Conservation (phyloP, 2,888 invertebrate species). For the Papilio elwesi region DNA sequence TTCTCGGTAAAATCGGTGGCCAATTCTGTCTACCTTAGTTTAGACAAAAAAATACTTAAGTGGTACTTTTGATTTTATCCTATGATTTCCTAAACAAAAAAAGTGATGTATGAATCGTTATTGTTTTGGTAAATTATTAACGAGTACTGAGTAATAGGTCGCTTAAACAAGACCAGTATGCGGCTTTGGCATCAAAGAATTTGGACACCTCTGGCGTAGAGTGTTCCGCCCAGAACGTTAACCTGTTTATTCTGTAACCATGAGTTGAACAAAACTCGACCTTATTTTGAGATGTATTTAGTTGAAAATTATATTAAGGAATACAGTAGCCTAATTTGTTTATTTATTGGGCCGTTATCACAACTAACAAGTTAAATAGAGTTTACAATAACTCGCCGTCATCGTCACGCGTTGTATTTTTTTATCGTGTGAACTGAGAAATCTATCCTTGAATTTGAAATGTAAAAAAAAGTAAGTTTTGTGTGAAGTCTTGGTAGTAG, state of each 20-base stretch:
- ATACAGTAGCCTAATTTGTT: background rate
- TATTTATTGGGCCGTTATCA: slow-evolving; percentile 12
- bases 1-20: no score
- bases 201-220: slow-evolving; percentile 2
- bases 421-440: slow-evolving; percentile 5
- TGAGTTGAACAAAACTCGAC: background rate
- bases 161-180: background rate
- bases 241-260: slow-evolving; percentile 14
- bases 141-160: background rate
- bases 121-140: background rate
- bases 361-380: slow-evolving; percentile 15
- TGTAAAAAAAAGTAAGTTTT: background rate
- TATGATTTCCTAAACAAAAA: no score
- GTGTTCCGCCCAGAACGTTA: background rate
- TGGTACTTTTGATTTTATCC: no score
- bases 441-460: background rate
- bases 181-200: background rate
- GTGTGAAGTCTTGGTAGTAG: no score
- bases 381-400: slow-evolving; percentile 20
- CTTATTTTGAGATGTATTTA: background rate
- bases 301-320: background rate
- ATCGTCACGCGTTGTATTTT: background rate
- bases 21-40: no score
- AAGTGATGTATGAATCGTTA: background rate
- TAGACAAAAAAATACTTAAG: no score